Percentiles rank a stretch among this genome's conserved stretches.
These are phyloP conservation scores for Neoitamus cyanurus DNA, from an alignment of 2,888 invertebrate species.

Conservation along the genomic window DNA sequence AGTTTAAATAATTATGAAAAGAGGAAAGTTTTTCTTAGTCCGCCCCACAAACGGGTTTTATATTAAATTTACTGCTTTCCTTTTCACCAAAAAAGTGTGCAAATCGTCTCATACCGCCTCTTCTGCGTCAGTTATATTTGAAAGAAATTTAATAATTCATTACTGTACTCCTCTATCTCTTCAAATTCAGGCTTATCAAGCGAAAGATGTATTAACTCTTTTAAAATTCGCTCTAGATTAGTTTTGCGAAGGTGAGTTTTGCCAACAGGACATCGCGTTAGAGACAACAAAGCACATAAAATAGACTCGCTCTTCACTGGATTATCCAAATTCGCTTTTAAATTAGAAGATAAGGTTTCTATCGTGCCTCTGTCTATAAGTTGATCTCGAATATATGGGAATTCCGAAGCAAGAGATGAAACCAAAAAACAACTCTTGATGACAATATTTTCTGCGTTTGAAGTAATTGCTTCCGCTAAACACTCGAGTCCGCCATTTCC, in stretches of 20 bases:
- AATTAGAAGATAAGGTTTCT: constrained; percentile 50
- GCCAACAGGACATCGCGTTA: constrained; percentile 47
- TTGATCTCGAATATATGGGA: constrained; percentile 67
- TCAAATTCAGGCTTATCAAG: constrained; percentile 54
- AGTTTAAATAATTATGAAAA: no score
- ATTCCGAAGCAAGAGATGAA: constrained; percentile 70
- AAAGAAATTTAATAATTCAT: neutral
- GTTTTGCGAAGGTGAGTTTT: neutral
- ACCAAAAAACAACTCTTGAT: constrained; percentile 81
- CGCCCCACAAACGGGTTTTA: no score
- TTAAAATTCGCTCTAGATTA: constrained; percentile 2
- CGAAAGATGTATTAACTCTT: constrained; percentile 43
- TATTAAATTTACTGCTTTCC: no score
- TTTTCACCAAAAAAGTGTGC: no score
- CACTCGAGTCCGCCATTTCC: constrained; percentile 75
- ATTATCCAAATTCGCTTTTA: constrained; percentile 53
- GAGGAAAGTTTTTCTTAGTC: no score
- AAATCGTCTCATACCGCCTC: no score
- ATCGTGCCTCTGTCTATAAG: constrained; percentile 55
- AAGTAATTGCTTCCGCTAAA: constrained; percentile 71
- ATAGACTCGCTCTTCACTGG: constrained; percentile 55
- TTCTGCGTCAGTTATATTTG: no score
- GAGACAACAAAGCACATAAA: constrained; percentile 55
- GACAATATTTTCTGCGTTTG: constrained; percentile 70
- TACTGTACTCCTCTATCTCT: neutral